Conservation (phyloP, 2,888 invertebrate species). For the Nysson spinosus region DNA sequence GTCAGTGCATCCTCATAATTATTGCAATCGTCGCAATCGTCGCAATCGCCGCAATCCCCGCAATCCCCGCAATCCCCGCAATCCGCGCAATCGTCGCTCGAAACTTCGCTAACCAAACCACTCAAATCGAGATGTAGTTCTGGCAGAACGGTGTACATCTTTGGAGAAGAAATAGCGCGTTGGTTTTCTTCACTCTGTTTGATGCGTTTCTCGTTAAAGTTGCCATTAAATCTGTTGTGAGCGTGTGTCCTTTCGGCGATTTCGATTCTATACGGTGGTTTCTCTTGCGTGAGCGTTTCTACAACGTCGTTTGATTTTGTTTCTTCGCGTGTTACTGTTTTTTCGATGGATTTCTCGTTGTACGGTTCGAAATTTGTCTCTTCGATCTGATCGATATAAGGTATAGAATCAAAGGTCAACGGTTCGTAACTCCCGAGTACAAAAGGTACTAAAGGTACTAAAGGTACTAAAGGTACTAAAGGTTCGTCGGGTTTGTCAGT, state of each 20-base stretch:
- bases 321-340: too few species aligned
- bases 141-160: conserved; percentile 63
- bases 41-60: too few species aligned
- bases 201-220: not conserved
- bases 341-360: not conserved
- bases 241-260: not conserved
- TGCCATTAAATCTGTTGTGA: not conserved
- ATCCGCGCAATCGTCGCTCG: conserved; percentile 61
- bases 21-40: too few species aligned
- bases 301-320: too few species aligned
- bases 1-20: too few species aligned
- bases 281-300: too few species aligned
- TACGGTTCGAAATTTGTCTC: conserved; percentile 6
- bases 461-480: not conserved
- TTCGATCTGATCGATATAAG: conserved; percentile 66
- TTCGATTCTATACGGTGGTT: too few species aligned
- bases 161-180: conserved; percentile 33
- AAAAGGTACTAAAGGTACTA: not conserved
- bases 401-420: conserved; percentile 56
- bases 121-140: conserved; percentile 75
- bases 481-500: not conserved
- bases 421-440: too few species aligned
- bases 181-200: not conserved
- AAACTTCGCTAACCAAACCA: conserved; percentile 68
- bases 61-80: too few species aligned